Conservation (phyloP, 1,140 invertebrate species). For the Euwallacea similis region DNA sequence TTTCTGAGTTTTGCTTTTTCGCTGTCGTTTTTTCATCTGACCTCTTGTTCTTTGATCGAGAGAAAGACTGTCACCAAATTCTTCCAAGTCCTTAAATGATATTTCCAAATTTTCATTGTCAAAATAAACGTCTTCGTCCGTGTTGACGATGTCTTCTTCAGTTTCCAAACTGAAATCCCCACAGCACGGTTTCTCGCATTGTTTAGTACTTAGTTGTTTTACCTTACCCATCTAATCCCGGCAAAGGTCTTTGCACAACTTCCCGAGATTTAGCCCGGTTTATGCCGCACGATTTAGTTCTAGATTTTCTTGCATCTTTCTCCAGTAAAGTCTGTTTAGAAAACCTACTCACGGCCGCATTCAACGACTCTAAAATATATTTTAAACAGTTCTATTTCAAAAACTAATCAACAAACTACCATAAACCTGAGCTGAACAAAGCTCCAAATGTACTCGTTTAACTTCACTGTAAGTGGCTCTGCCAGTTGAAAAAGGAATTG, state of each 20-base stretch:
- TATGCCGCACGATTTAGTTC: slow-evolving; percentile 47
- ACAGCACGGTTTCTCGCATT: too few species aligned
- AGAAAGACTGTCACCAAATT: slow-evolving; percentile 57
- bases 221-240: slow-evolving; percentile 37
- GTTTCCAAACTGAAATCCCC: slow-evolving; percentile 27
- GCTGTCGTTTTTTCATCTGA: slow-evolving; percentile 37
- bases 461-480: slow-evolving; percentile 82
- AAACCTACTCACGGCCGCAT: slow-evolving; percentile 37
- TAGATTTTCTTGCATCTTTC: slow-evolving; percentile 40
- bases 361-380: slow-evolving; percentile 44
- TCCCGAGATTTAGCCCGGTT: slow-evolving; percentile 61
- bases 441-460: slow-evolving; percentile 70
- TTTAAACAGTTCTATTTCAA: background rate
- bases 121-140: slow-evolving; percentile 31
- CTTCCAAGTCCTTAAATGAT: slow-evolving; percentile 55
- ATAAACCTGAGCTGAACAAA: slow-evolving; percentile 62
- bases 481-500: slow-evolving; percentile 80
- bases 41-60: slow-evolving; percentile 54
- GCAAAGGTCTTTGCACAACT: slow-evolving; percentile 56
- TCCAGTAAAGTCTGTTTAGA: slow-evolving; percentile 40
- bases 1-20: slow-evolving; percentile 54
- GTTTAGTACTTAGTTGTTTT: too few species aligned
- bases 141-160: background rate
- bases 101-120: slow-evolving; percentile 51
- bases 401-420: slow-evolving; percentile 36